Conservation (phyloP, 1,140 invertebrate genomes). For the Vanessa tameamea region DNA sequence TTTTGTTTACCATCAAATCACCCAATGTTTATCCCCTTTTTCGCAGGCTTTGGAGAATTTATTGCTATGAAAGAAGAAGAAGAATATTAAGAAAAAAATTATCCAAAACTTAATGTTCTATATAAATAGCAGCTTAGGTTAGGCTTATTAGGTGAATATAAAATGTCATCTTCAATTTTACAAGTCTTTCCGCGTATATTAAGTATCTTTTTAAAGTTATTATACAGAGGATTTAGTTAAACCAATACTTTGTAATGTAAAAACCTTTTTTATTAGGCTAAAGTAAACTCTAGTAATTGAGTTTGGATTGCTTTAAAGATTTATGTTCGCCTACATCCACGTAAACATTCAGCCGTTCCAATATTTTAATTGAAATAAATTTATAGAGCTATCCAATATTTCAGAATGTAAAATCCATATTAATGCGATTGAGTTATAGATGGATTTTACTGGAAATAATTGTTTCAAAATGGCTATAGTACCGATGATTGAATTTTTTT, state of each 20-base stretch:
- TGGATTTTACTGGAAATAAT: neutral
- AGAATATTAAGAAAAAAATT: too few relatives aligned
- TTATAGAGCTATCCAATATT: conserved; percentile 7
- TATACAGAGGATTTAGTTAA: conserved; percentile 59
- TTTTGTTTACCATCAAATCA: too few relatives aligned
- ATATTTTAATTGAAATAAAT: conserved; percentile 18
- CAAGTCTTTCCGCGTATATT: too few relatives aligned
- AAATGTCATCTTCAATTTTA: too few relatives aligned
- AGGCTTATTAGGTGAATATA: too few relatives aligned
- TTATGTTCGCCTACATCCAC: conserved; percentile 50
- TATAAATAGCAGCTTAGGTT: too few relatives aligned
- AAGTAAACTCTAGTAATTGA: conserved; percentile 58
- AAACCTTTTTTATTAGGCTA: conserved; percentile 63
- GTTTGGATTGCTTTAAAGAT: conserved; percentile 75
- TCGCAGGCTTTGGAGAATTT: too few relatives aligned
- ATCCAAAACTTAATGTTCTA: too few relatives aligned
- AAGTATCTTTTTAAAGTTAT: too few relatives aligned
- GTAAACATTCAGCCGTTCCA: conserved; percentile 43
- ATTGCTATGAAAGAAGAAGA: too few relatives aligned
- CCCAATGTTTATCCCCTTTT: too few relatives aligned
- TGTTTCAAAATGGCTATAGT: neutral
- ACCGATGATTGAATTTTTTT: neutral
- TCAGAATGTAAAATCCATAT: conserved; percentile 13
- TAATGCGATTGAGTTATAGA: neutral
- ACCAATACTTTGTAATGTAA: conserved; percentile 58